A percentile compares a stretch with the other conserved stretches of the same genome.
These are phyloP conservation scores for Sylvicola fuscatus DNA, from an alignment of 2,888 invertebrate species.

Conservation along the genomic window DNA sequence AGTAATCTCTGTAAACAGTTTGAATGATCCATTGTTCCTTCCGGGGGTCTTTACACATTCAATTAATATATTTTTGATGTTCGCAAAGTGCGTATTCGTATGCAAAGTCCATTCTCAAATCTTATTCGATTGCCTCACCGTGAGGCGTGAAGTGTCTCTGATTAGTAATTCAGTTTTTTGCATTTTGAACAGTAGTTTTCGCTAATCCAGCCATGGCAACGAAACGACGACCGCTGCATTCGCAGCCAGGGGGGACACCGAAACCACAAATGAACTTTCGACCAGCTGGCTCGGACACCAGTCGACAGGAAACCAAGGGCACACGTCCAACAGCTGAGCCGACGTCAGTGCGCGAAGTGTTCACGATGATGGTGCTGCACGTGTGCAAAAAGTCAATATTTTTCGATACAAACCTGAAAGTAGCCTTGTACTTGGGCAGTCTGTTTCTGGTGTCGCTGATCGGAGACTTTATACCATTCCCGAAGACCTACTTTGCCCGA, in stretches of 20 bases:
- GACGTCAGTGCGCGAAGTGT: constrained; percentile 57
- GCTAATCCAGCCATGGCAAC: constrained; percentile 20
- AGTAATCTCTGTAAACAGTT: no score
- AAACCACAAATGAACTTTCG: constrained; percentile 35
- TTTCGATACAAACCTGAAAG: constrained; percentile 66
- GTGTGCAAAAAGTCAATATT: constrained; percentile 75
- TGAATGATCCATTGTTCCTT: no score
- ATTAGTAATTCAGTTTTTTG: no score
- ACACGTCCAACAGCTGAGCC: constrained; percentile 71
- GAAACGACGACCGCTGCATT: constrained; percentile 23
- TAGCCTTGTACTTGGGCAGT: constrained; percentile 63
- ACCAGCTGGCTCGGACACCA: constrained; percentile 26
- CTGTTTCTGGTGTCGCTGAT: constrained; percentile 70
- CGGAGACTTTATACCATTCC: constrained; percentile 60
- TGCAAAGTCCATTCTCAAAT: no score
- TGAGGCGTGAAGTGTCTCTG: no score
- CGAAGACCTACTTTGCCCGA: constrained; percentile 73
- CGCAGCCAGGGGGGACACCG: constrained; percentile 10
- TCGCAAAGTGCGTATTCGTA: no score
- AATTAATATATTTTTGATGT: no score
- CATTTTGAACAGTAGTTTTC: no score
- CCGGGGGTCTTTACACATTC: no score
- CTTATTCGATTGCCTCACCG: no score
- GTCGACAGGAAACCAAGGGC: constrained; percentile 34
- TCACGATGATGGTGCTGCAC: constrained; percentile 64